These are phyloP conservation scores for Corythornis leucogaster DNA, from an alignment of 2,797 vertebrate species.

Conservation along the genomic window DNA sequence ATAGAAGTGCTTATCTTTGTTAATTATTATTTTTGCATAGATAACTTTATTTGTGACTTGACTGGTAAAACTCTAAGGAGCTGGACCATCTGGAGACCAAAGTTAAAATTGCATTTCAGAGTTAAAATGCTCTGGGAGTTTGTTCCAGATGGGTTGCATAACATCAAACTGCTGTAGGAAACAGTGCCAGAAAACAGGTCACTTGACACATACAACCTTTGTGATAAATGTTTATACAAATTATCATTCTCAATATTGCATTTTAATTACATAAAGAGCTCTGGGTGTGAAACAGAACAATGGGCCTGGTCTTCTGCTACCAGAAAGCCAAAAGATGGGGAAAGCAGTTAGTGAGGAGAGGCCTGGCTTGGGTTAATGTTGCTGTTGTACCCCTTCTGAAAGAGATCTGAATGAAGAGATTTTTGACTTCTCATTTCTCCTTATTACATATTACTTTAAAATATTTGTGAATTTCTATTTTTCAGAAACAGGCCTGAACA, in stretches of 20 bases:
- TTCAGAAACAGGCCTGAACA: background rate
- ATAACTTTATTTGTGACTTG: constrained; percentile 33
- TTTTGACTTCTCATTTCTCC: background rate
- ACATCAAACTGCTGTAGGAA: constrained; percentile 17
- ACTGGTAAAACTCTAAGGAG: constrained; percentile 35
- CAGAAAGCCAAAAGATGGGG: background rate
- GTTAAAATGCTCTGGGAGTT: background rate
- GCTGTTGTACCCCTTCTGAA: background rate
- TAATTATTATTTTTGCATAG: constrained; percentile 33
- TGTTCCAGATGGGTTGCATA: constrained; percentile 28
- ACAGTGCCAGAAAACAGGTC: constrained; percentile 8
- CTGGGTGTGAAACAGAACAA: background rate
- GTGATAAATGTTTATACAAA: background rate
- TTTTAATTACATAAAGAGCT: constrained; percentile 2
- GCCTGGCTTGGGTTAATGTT: background rate
- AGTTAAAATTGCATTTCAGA: constrained; percentile 32
- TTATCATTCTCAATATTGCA: background rate
- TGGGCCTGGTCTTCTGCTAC: background rate
- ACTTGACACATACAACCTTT: constrained; percentile 11
- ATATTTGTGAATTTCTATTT: background rate
- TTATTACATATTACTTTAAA: background rate
- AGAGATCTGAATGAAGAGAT: background rate
- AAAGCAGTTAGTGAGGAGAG: background rate
- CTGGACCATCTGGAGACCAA: constrained; percentile 26
- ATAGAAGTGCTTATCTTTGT: background rate